Evolutionary conservation across 2,888 invertebrate species (phyloP).

Genomic region (Leptarthrus brevirostris): DNA sequence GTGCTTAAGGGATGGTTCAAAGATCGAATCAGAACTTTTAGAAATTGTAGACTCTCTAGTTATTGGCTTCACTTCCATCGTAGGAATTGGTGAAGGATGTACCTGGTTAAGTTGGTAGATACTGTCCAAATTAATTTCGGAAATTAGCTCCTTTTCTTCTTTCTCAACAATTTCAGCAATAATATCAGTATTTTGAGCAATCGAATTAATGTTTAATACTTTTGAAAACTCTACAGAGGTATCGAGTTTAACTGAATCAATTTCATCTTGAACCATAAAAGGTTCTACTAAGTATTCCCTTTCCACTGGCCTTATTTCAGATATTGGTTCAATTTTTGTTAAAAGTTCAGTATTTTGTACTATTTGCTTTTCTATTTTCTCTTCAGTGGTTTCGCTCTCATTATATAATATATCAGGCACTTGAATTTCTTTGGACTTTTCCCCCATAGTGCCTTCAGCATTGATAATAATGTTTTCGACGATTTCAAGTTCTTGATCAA

Average conservation of each 20-base stretch:
- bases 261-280: not conserved
- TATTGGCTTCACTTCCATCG: conserved; percentile 39
- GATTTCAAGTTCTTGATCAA: conserved; percentile 48
- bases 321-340: not conserved
- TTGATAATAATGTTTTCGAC: conserved; percentile 26
- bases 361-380: not conserved
- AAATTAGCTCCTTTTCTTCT: not conserved
- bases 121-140: not conserved
- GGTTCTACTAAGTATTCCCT: not conserved
- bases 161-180: not conserved
- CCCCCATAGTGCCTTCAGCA: not conserved
- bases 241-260: too few species aligned
- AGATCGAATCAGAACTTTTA: conserved; percentile 62
- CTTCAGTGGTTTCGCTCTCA: not conserved
- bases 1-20: conserved; percentile 57
- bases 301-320: not conserved
- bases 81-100: conserved; percentile 25
- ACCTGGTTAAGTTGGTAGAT: conserved; percentile 5
- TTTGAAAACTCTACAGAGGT: not conserved
- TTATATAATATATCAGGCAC: not conserved
- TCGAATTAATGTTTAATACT: not conserved
- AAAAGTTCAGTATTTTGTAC: not conserved
- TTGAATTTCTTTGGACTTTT: not conserved
- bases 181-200: not conserved
- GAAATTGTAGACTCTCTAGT: conserved; percentile 52